phyloP scores from a whole-genome alignment of 2,797 vertebrate species.

The Channa striata region DNA sequence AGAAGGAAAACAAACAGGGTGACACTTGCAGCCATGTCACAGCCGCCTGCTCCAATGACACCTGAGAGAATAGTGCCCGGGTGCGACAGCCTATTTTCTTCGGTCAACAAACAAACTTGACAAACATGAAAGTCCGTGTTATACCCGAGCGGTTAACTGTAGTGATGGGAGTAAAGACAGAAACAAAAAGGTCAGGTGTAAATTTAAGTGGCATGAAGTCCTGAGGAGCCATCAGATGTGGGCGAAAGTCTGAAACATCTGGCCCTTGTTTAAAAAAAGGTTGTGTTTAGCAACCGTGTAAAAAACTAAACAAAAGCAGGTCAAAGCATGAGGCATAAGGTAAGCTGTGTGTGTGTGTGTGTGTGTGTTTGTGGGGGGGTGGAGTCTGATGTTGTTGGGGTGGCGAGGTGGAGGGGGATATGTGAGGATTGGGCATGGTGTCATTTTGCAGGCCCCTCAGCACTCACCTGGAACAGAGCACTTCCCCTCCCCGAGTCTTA shows the following conservation, averaged over 20 bases:
- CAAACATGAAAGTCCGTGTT: neutral
- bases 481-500: conserved; percentile 95
- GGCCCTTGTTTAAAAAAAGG: neutral
- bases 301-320: conserved; percentile 38
- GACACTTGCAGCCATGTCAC: conserved; percentile 73
- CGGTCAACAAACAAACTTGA: neutral
- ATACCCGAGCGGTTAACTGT: neutral
- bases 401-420: too few relatives aligned
- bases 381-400: conserved; percentile 35
- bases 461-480: conserved; percentile 97
- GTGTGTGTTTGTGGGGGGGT: conserved; percentile 50
- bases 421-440: conserved; percentile 85
- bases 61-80: conserved; percentile 21
- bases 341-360: conserved; percentile 64
- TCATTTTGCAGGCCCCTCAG: conserved; percentile 87
- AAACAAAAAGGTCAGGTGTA: neutral
- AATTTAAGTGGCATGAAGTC: neutral
- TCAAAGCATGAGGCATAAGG: conserved; percentile 53
- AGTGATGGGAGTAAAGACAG: neutral
- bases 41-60: conserved; percentile 64
- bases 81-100: conserved; percentile 7
- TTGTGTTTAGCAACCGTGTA: neutral
- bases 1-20: conserved; percentile 85
- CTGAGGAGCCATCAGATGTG: neutral
- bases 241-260: neutral